These are phyloP conservation scores for Phymanthus crucifer DNA, from an alignment of 92 coral and sea anemone species.

Conservation along the genomic window DNA sequence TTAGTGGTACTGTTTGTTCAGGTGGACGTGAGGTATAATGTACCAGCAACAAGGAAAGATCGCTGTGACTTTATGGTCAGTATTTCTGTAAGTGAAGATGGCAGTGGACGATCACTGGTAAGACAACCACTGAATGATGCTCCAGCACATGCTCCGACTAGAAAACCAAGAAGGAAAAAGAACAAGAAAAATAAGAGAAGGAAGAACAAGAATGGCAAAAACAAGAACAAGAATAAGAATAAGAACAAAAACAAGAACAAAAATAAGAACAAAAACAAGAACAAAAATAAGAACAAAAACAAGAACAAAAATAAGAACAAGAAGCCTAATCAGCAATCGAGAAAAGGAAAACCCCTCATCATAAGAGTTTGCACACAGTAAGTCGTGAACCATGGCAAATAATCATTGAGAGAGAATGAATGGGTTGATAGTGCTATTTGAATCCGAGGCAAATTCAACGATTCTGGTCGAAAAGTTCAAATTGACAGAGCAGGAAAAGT, in stretches of 20 bases:
- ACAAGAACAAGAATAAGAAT: conserved; percentile 47
- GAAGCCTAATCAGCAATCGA: conserved; percentile 25
- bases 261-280: conserved; percentile 14
- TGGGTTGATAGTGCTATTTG: no score
- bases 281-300: conserved; percentile 22
- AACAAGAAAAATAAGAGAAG: conserved; percentile 17
- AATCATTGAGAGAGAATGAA: neutral
- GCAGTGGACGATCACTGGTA: neutral
- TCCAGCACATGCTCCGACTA: conserved; percentile 19
- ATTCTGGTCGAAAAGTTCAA: no score
- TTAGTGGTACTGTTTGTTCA: conserved; percentile 6
- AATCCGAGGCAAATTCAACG: no score
- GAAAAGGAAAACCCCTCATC: neutral
- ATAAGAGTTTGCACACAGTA: conserved; percentile 10
- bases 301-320: conserved; percentile 22
- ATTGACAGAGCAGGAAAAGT: no score
- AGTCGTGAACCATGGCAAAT: neutral
- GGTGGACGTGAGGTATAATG: conserved; percentile 84
- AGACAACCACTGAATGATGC: conserved; percentile 17
- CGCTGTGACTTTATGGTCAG: conserved; percentile 71
- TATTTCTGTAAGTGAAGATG: conserved; percentile 43
- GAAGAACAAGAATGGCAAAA: conserved; percentile 6
- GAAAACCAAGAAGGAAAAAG: conserved; percentile 11
- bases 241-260: conserved; percentile 37
- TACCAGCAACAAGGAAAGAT: conserved; percentile 69